These are phyloP conservation scores for Tetragnatha montana DNA, from an alignment of 2,888 invertebrate species.

Conservation along the genomic window DNA sequence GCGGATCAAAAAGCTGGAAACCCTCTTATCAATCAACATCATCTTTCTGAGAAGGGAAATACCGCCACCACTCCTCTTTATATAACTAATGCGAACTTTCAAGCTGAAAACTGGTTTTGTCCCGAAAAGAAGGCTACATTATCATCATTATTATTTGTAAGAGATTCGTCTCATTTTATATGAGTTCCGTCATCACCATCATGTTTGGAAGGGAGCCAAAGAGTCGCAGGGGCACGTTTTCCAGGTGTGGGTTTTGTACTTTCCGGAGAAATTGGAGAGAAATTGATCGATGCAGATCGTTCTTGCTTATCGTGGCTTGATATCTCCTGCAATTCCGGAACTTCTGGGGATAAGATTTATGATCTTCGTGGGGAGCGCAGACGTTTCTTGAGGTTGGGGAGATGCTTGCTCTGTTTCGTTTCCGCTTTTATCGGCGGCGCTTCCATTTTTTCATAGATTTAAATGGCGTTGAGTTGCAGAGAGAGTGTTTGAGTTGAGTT, in stretches of 20 bases:
- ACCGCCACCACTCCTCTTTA: conserved; percentile 26
- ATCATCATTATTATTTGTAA: background rate
- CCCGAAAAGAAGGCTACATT: background rate
- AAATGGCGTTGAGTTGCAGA: too few species aligned
- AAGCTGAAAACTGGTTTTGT: conserved; percentile 28
- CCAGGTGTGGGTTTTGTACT: background rate
- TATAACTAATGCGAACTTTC: conserved; percentile 17
- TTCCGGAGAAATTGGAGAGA: background rate
- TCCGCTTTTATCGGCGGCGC: too few species aligned
- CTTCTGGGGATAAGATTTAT: background rate
- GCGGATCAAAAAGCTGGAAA: background rate
- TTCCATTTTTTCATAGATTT: too few species aligned
- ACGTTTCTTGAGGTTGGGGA: too few species aligned
- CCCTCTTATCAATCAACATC: background rate
- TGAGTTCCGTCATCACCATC: conserved; percentile 17
- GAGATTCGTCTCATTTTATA: background rate
- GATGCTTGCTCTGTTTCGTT: too few species aligned
- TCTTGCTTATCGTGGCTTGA: background rate
- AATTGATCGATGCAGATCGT: background rate
- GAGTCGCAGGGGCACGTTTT: background rate
- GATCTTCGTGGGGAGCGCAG: too few species aligned
- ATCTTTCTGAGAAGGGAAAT: conserved; percentile 27
- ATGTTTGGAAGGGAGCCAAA: conserved; percentile 7
- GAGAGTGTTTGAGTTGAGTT: too few species aligned
- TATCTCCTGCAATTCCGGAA: background rate